These are phyloP conservation scores for Zaprionus bogoriensis DNA, from an alignment of 2,888 invertebrate species.

Conservation along the genomic window DNA sequence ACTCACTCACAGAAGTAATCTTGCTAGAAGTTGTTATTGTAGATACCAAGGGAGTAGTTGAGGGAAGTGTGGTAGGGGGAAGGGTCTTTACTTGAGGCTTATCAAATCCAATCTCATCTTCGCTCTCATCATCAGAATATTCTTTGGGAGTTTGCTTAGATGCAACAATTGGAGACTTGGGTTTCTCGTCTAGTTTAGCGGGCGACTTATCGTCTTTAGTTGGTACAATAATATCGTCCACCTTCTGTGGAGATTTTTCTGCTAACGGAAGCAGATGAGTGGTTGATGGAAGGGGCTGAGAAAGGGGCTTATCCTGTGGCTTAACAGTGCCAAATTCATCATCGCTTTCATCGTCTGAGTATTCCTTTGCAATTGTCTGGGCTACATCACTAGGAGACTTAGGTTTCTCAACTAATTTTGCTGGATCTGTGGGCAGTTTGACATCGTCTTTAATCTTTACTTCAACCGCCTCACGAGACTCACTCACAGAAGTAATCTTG, in stretches of 20 bases:
- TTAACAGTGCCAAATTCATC: neutral
- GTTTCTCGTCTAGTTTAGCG: neutral
- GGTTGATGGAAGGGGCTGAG: neutral
- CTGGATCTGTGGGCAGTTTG: neutral
- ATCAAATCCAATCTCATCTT: neutral
- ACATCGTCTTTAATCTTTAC: neutral
- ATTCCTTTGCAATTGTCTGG: neutral
- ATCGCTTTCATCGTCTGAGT: neutral
- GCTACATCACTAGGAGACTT: neutral
- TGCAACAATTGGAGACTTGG: neutral
- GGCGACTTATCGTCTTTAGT: neutral
- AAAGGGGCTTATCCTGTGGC: neutral
- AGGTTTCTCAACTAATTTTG: neutral
- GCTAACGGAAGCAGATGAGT: neutral
- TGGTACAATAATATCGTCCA: neutral
- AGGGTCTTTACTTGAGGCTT: neutral
- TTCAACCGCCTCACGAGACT: neutral
- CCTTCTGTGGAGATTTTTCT: neutral
- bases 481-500: neutral
- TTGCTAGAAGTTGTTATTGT: neutral
- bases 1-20: neutral
- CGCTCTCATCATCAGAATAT: slow-evolving; percentile 4
- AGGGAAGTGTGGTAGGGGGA: neutral
- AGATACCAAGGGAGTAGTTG: neutral
- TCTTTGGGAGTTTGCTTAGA: neutral